A percentile compares a stretch with the other conserved stretches of the same genome.
phyloP scores from a whole-genome alignment of 2,888 invertebrate species.

The Odontocolon sp. region DNA sequence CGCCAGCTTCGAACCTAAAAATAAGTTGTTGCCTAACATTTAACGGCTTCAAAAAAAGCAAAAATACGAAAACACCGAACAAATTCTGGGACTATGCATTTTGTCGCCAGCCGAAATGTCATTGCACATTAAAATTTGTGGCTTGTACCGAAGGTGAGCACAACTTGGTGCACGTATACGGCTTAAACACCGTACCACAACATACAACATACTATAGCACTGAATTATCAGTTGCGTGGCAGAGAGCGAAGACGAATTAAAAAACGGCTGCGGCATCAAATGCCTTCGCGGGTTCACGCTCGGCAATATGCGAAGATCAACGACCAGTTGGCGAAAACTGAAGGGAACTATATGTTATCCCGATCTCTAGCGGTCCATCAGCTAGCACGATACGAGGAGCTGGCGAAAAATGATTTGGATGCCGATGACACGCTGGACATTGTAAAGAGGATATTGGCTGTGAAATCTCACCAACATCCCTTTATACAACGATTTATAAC shows the following conservation, averaged over 20 bases:
- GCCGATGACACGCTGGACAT: conserved; percentile 27
- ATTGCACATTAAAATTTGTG: background rate
- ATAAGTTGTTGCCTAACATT: conserved; percentile 18
- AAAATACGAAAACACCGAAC: background rate
- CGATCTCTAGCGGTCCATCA: conserved; percentile 12
- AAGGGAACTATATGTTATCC: conserved; percentile 29
- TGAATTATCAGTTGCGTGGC: conserved; percentile 32
- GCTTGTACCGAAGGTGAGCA: background rate
- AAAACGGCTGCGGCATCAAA: conserved; percentile 9
- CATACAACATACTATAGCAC: conserved; percentile 32
- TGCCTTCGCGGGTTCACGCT: background rate
- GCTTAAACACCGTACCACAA: background rate
- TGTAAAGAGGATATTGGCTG: background rate
- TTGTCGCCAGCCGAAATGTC: conserved; percentile 27
- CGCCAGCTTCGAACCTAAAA: background rate
- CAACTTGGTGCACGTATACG: background rate
- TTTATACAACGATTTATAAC: conserved; percentile 14
- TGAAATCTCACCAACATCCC: background rate
- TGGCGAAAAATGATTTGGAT: conserved; percentile 11
- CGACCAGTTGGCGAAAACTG: background rate
- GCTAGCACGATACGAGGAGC: conserved; percentile 14
- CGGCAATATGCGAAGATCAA: background rate
- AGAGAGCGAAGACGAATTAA: background rate
- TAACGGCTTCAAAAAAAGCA: conserved; percentile 8
- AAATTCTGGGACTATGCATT: conserved; percentile 14